Evolutionary conservation across 1,140 invertebrate genomes (phyloP).

Genomic region (Bathynomus jamesi): DNA sequence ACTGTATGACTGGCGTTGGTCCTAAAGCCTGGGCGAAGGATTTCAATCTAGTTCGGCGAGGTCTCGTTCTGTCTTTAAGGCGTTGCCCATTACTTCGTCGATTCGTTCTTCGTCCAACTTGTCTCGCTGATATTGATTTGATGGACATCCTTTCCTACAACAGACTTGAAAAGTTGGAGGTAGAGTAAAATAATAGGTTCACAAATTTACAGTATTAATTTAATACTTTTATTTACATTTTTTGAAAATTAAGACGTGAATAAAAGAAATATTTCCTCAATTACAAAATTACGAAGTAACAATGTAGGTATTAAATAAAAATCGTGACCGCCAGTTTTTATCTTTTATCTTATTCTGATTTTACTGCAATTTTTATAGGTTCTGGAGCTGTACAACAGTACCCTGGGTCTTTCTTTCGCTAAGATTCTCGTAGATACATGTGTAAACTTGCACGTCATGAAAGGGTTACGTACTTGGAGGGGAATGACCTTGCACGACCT

Average conservation of each 20-base stretch:
- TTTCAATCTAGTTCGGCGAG: slow-evolving; percentile 25
- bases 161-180: slow-evolving; percentile 24
- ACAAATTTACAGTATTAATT: too few relatives aligned
- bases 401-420: slow-evolving; percentile 19
- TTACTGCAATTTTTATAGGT: slow-evolving; percentile 17
- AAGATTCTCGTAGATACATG: slow-evolving; percentile 29
- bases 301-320: too few relatives aligned
- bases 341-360: too few relatives aligned
- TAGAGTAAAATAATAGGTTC: too few relatives aligned
- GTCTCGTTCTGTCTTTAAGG: slow-evolving; percentile 20
- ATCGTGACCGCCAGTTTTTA: too few relatives aligned
- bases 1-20: slow-evolving; percentile 34
- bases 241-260: too few relatives aligned
- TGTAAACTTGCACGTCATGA: slow-evolving; percentile 33
- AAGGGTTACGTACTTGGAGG: slow-evolving; percentile 31
- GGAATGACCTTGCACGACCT: slow-evolving; percentile 31
- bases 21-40: slow-evolving; percentile 36
- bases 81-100: slow-evolving; percentile 12
- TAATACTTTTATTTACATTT: too few relatives aligned
- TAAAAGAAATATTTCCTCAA: too few relatives aligned
- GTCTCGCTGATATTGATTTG: slow-evolving; percentile 25
- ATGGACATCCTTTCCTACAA: slow-evolving; percentile 22
- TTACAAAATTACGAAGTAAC: too few relatives aligned
- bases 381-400: slow-evolving; percentile 34
- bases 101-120: slow-evolving; percentile 26